These are phyloP conservation scores for Aselliscus stoliczkanus DNA, from an alignment of 2,797 vertebrate species.

Conservation along the genomic window DNA sequence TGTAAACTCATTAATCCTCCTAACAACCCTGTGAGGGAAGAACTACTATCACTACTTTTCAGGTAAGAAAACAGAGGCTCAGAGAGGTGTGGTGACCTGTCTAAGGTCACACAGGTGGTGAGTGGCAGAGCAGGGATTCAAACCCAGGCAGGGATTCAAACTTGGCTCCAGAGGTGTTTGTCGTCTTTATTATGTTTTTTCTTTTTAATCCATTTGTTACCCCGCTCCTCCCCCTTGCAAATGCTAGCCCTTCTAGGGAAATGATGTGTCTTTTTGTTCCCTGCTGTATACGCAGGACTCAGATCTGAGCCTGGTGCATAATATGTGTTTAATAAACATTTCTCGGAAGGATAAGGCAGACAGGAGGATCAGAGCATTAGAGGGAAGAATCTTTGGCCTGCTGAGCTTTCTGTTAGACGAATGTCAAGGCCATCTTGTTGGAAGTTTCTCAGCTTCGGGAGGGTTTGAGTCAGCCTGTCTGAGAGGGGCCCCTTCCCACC, in stretches of 20 bases:
- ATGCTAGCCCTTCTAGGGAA: background rate
- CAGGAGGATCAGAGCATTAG: background rate
- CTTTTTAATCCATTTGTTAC: too few species aligned
- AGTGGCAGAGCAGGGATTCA: background rate
- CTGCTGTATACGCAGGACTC: background rate
- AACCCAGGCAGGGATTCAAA: background rate
- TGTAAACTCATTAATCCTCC: background rate
- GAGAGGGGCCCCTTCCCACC: background rate
- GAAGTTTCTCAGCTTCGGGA: background rate
- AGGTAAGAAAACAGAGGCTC: background rate
- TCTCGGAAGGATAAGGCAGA: background rate
- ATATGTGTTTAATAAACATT: background rate
- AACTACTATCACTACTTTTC: background rate
- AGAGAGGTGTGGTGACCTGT: background rate
- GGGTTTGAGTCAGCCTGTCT: constrained; percentile 44
- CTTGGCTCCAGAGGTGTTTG: background rate
- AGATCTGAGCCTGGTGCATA: background rate
- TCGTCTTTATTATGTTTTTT: background rate
- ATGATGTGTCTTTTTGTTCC: background rate
- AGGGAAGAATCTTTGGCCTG: background rate
- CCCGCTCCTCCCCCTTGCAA: fast-evolving
- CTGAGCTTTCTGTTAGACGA: background rate
- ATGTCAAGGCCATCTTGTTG: background rate
- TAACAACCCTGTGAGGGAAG: background rate
- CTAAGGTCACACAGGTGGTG: background rate